These are phyloP conservation scores for Scaptomyza flava DNA, from an alignment of 2,888 invertebrate genomes.

Conservation along the genomic window DNA sequence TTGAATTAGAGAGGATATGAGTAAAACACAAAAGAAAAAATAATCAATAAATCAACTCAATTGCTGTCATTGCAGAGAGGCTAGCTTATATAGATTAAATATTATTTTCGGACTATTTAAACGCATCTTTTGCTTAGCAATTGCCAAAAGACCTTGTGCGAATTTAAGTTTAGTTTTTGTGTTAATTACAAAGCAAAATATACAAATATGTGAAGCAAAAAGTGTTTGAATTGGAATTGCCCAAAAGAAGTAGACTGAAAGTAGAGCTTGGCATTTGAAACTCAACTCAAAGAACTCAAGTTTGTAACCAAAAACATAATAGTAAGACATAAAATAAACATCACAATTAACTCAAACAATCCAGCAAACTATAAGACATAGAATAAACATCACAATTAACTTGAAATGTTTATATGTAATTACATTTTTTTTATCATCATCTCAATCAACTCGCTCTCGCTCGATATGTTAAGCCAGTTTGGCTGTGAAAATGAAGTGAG, in stretches of 20 bases:
- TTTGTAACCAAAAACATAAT: no score
- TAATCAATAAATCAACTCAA: slow-evolving; percentile 44
- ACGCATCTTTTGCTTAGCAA: slow-evolving; percentile 36
- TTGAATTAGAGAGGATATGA: background rate
- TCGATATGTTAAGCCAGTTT: slow-evolving; percentile 2
- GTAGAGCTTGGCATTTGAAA: no score
- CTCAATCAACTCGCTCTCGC: no score
- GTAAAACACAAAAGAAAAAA: slow-evolving; percentile 6
- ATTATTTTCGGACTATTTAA: slow-evolving; percentile 30
- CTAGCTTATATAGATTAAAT: background rate
- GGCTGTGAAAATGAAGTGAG: background rate
- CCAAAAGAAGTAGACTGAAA: no score
- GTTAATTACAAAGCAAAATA: slow-evolving; percentile 47
- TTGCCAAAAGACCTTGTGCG: slow-evolving; percentile 55
- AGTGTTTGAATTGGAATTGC: no score
- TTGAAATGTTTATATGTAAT: no score
- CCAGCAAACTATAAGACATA: no score
- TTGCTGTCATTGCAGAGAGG: slow-evolving; percentile 25
- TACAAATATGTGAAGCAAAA: slow-evolving; percentile 4
- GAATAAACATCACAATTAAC: no score
- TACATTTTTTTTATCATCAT: no score
- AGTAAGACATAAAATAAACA: no score
- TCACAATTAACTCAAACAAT: no score
- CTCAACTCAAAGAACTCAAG: no score
- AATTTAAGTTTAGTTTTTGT: slow-evolving; percentile 37